A percentile compares a stretch with the other conserved stretches of the same genome.
phyloP scores from a whole-genome alignment of 2,113 vertebrate species.

The Tympanuchus pallidicinctus region DNA sequence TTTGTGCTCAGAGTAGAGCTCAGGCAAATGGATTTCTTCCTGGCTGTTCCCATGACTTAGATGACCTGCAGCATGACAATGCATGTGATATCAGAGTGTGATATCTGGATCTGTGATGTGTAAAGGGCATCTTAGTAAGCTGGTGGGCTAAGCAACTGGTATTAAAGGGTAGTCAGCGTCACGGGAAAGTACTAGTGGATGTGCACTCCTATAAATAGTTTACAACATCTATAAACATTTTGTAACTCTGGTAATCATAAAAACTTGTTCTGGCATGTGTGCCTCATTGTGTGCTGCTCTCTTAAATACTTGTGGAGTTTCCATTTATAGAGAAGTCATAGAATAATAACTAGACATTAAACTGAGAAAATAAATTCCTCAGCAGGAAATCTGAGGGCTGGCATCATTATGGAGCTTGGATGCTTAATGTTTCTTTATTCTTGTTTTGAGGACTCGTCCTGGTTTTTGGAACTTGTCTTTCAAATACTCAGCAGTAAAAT shows the following conservation, averaged over 20 bases:
- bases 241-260: conserved; percentile 20
- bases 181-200: not conserved
- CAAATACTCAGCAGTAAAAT: not conserved
- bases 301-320: not conserved
- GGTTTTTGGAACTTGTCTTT: not conserved
- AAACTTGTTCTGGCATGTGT: fast-evolving
- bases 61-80: not conserved
- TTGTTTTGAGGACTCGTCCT: not conserved
- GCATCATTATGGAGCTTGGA: not conserved
- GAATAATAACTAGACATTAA: not conserved
- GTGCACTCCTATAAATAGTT: not conserved
- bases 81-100: not conserved
- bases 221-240: conserved; percentile 33
- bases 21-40: not conserved
- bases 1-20: not conserved
- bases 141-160: not conserved
- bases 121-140: not conserved
- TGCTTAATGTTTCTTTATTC: not conserved
- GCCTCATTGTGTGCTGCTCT: not conserved
- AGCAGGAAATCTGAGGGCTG: not conserved
- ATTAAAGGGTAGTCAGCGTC: not conserved
- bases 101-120: fast-evolving
- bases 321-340: not conserved
- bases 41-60: not conserved
- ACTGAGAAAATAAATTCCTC: not conserved